Base-by-base conservation (phyloP, 1,140 invertebrate genomes). In the Ceratosolen solmsi region DNA sequence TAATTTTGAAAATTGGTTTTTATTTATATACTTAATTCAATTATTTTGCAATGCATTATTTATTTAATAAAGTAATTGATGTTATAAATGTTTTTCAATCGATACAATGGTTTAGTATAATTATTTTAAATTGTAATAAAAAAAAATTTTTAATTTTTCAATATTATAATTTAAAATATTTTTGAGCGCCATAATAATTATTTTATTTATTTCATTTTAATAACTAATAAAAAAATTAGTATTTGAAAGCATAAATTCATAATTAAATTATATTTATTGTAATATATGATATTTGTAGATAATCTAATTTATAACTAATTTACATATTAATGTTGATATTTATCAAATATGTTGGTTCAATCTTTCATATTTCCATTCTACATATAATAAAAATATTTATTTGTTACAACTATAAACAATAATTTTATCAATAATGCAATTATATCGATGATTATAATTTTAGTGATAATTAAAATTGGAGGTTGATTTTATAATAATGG, bases 231-330 rank as follows among this genome's bases (percentile, higher is more conserved):
- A n/a, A 30, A 4, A 25, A 58, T 58, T 58, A 22, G n/a, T 58
- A 4, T 25, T n/a, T n/a, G 22, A 58, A 25, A 25, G 2, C 22
- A 58, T 22, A 60, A 30, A 30, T 17, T 60, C 13, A 30, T 30
- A 30, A 60, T 60, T 46, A 5, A 46, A 46, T 7, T 7, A 13
- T 46, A 46, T 13, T 46, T 46, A 58, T 25, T 25, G 54, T 58
- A 7, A 13, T 30, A 60, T 4, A 25, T 25, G 7, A 60, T 60
- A 5, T 60, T 11, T 60, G n/a, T 15, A 70, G 41, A 68, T 68
- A 41, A 80, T 79, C 25, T 60, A 25, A 51, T 46, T 65, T 30
- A 63, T 76, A 83, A 80, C 54, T 58, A 73, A 58, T 60, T 60
- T 49, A 36, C 38, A 71, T 75, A 75, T 83, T 46, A 46, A 58